Evolutionary conservation across 2,888 invertebrate species (phyloP), one percentile per base, ranked within the genome.

Genomic region (Perizoma flavofasciatum): DNA sequence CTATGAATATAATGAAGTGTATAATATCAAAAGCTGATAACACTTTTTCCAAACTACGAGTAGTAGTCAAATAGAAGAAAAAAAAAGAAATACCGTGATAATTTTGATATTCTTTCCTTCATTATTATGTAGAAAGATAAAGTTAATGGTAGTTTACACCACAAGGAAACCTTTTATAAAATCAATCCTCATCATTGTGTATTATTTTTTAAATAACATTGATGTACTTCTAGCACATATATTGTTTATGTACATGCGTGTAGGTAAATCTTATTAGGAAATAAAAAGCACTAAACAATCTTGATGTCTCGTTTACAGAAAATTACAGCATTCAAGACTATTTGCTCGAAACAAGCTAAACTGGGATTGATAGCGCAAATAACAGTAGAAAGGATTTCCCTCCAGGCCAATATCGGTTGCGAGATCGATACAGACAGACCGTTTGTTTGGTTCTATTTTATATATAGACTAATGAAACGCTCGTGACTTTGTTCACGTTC

Each of bases 291-390:
- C 0, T 37, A 37, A 5, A 41, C 10, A 48, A 61, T 58, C 57
- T 63, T 56, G 65, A 67, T 63, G 61, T 71, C 65, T 67, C 39
- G 61, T 65, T 55, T 61, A 53, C 54, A 66, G 60, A 55, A 75
- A 73, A 73, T 73, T 71, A 69, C 65, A 66, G 59, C 54, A 62
- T 57, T 61, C 58, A 49, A 55, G 59, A 62, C 47, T 65, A 61
- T 70, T 72, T 70, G 59, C 63, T 58, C 43, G 56, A 61, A 66
- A 69, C 68, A 67, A 65, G 61, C 54, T 65, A 61, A 66, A 70
- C 52, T 47, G 49, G 41, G 60, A 65, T 65, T 68, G 61, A 71
- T 69, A 59, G 62, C 67, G 67, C 64, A 74, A 72, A 72, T 70
- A 70, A 70, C 54, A 68, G 70, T 45, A 55, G 54, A 61, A 64